phyloP scores from a whole-genome alignment of 2,113 vertebrate genomes.

The Hymenochirus boettgeri region DNA sequence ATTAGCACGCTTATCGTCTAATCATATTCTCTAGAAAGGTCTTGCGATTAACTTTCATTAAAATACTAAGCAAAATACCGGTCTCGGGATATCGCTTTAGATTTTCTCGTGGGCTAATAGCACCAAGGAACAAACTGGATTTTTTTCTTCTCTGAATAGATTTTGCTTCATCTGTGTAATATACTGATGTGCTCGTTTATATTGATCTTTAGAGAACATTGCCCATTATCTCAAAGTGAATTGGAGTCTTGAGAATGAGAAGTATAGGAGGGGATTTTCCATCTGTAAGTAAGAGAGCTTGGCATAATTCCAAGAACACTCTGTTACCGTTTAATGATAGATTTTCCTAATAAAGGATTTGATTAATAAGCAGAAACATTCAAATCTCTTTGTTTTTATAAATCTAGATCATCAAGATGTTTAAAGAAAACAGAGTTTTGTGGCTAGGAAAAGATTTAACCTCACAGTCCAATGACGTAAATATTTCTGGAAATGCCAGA shows the following conservation, averaged over 20 bases:
- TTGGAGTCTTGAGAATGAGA: background rate
- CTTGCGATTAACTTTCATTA: too few species aligned
- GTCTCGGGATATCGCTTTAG: background rate
- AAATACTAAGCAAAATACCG: background rate
- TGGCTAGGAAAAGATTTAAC: background rate
- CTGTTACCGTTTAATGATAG: background rate
- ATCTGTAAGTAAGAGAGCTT: background rate
- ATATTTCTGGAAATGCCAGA: background rate
- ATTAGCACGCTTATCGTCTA: too few species aligned
- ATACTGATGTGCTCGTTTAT: background rate
- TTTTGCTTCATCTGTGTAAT: background rate
- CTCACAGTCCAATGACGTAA: slow-evolving; percentile 6
- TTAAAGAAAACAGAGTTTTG: background rate
- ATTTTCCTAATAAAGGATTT: slow-evolving; percentile 8
- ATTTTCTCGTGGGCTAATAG: background rate
- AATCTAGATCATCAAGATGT: background rate
- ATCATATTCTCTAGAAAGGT: too few species aligned
- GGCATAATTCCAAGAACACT: background rate
- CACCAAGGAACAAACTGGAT: background rate
- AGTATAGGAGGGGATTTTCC: background rate
- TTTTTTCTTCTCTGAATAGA: background rate
- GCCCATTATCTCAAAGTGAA: background rate
- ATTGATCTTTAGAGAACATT: background rate
- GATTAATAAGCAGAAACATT: slow-evolving; percentile 5
- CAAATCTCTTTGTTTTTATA: background rate